Conservation (phyloP, 2,888 invertebrate species). For the Drosophila kambysellisi region DNA sequence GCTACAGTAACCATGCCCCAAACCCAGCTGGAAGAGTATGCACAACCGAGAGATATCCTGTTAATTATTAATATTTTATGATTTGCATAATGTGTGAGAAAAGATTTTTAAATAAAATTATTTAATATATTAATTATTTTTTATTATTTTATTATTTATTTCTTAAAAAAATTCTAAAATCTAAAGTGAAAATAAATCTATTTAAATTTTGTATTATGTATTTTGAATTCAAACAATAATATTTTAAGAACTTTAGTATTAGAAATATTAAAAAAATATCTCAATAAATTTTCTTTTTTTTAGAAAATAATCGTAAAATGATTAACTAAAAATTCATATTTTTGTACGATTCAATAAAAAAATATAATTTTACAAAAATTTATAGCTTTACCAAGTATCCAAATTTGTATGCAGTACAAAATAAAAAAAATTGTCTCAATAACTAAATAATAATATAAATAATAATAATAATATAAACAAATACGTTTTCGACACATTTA, state of each 20-base stretch:
- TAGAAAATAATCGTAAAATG: background rate
- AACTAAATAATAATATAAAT: background rate
- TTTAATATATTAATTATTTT: background rate
- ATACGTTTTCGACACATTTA: background rate
- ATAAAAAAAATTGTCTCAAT: background rate
- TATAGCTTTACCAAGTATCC: too few species aligned
- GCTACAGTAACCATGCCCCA: background rate
- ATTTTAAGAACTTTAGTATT: background rate
- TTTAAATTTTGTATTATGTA: too few species aligned
- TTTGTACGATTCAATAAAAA: background rate
- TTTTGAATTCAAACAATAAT: too few species aligned
- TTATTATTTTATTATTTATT: background rate
- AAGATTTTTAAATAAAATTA: rapidly evolving
- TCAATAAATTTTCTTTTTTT: background rate
- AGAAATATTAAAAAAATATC: too few species aligned
- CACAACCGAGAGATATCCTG: background rate
- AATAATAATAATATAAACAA: background rate
- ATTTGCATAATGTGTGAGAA: background rate
- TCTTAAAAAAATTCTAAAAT: background rate
- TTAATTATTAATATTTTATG: background rate
- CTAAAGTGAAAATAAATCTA: background rate
- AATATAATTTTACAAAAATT: too few species aligned
- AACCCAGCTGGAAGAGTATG: background rate
- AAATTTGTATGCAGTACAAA: too few species aligned
- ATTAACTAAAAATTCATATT: background rate